Percentiles rank a stretch among this genome's conserved stretches.
These are phyloP conservation scores for Beroe ovata DNA, from an alignment of 37 sponge, comb jelly and placozoan genomes.

Conservation along the genomic window DNA sequence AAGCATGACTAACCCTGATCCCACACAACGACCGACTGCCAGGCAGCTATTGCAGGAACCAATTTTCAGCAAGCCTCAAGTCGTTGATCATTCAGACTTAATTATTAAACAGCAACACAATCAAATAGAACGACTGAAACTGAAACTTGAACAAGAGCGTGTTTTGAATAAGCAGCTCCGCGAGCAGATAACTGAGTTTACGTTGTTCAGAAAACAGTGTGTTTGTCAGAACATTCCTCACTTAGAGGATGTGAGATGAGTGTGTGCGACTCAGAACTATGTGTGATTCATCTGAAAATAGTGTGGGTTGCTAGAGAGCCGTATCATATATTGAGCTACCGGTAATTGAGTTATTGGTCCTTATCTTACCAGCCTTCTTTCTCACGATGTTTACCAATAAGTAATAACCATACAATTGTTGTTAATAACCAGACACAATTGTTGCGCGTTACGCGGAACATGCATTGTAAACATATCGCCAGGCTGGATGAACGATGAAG, in stretches of 20 bases:
- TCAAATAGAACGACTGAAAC: slow-evolving; percentile 15
- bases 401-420: no score
- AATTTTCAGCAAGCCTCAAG: background rate
- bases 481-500: no score
- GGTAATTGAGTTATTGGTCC: no score
- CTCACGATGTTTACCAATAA: no score
- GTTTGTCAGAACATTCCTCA: background rate
- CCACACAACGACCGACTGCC: slow-evolving; percentile 9
- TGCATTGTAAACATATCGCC: no score
- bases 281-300: no score
- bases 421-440: no score
- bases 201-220: background rate
- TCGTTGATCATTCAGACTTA: background rate
- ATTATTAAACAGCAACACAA: background rate
- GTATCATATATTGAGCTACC: no score
- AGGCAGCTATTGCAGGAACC: slow-evolving; percentile 4
- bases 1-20: slow-evolving; percentile 13
- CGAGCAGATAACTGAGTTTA: background rate
- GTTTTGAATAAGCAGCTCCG: background rate
- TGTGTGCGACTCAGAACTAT: no score
- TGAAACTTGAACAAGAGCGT: background rate
- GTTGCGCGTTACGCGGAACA: no score
- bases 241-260: background rate
- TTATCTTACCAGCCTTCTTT: no score
- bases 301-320: no score